Evolutionary conservation across 2,888 invertebrate genomes (phyloP), one percentile per base, ranked within the genome.

Genomic region (Caenorhabditis sp.): DNA sequence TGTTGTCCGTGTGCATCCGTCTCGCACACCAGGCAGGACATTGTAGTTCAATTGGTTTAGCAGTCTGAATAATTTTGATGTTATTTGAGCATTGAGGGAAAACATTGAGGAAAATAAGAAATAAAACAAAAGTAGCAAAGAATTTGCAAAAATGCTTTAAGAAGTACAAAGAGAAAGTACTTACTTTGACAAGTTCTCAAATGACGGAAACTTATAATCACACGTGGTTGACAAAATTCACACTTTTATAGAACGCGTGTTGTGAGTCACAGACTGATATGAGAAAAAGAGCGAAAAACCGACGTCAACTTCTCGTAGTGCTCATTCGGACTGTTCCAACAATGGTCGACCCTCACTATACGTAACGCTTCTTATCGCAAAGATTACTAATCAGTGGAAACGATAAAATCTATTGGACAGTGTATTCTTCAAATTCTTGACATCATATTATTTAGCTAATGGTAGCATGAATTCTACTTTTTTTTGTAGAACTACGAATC

Each of bases 21-120:
- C 60, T 84, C 81, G 69, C 85, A 85, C 35, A 85, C 80, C 50
- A 84, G 67, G 44, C 85, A 85, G 15, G 72, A 71, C 76, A 81
- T 81, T 4, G 22, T 44, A 0, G 22, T 24, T 15, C 24, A 18
- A 18, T 40, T 20, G 58, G 55, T 65, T 24, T n/a, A n/a, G n/a
- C 56, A 51, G 20, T n/a, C 60, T 28, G 60, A n/a, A n/a, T n/a
- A n/a, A n/a, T n/a, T n/a, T n/a, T n/a, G n/a, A n/a, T n/a, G n/a
- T n/a, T n/a, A n/a, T n/a, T n/a, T n/a, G n/a, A n/a, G n/a, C n/a
- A n/a, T n/a, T n/a, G n/a, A n/a, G n/a, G n/a, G n/a, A 18, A n/a
- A 40, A 13, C 40, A 2, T 40, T 40, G 2, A 40, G 13, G 40
- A 40, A 40, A 40, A 40, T 13, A 13, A 40, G 40, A 40, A 40